These are phyloP conservation scores for Anthopleura sola DNA, from an alignment of 64 coral and sea anemone genomes.

Conservation along the genomic window DNA sequence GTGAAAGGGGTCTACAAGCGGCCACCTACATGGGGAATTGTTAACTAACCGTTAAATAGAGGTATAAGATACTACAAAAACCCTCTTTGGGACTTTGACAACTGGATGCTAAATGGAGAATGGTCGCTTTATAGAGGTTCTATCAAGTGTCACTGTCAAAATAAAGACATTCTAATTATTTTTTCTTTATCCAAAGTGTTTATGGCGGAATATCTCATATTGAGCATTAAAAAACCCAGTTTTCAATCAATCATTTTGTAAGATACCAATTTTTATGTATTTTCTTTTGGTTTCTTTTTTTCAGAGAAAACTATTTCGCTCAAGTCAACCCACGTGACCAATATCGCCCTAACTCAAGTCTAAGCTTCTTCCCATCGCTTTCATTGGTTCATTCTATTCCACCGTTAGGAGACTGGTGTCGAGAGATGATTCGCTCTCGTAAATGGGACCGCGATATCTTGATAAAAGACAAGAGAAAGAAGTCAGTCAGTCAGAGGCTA, in stretches of 20 bases:
- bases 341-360: slow-evolving; percentile 56
- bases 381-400: slow-evolving; percentile 94
- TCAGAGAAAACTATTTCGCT: slow-evolving; percentile 19
- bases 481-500: slow-evolving; percentile 52
- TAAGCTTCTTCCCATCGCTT: slow-evolving; percentile 90
- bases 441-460: slow-evolving; percentile 84
- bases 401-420: slow-evolving; percentile 94
- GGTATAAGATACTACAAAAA: no score
- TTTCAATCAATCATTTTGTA: not conserved
- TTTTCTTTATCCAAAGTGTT: no score
- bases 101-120: no score
- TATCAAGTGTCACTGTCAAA: no score
- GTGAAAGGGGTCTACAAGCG: no score
- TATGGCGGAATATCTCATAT: no score
- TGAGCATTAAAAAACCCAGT: no score
- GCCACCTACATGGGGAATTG: no score
- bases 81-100: no score
- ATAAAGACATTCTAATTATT: no score
- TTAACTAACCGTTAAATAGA: no score
- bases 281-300: not conserved
- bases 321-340: slow-evolving; percentile 44
- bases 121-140: no score
- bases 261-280: not conserved
- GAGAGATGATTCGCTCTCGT: slow-evolving; percentile 83
- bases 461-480: slow-evolving; percentile 78